Base-by-base conservation (phyloP, 2,888 invertebrate species). In the Pediacus dermestoides region DNA sequence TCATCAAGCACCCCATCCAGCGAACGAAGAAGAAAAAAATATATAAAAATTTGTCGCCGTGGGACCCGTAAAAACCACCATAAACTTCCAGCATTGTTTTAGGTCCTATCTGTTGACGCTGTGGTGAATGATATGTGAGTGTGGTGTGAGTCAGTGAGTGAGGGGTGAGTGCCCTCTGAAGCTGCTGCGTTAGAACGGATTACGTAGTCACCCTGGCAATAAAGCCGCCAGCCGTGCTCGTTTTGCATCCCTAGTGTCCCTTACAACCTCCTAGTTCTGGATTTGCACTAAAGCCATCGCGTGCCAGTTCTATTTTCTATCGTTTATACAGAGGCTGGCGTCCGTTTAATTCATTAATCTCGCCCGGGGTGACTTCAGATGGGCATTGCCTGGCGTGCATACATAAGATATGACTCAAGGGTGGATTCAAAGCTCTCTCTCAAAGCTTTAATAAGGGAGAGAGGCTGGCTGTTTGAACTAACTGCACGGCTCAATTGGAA, bases 151-250 rank as follows among this genome's bases (percentile, higher is more conserved):
- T 50, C 50, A 50, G 38, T 38, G 31, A 26, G 42, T 36, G 32
- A 38, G 35, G 45, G 45, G 45, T 39, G 46, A 44, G 39, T 42
- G 36, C 41, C 46, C 50, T 40, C 37, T 21, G 27, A 30, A 13
- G 37, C 33, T 39, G n/a, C n/a, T n/a, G n/a, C n/a, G n/a, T 36
- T 40, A 33, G 39, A 23, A 36, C 42, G 46, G 52, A 49, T 52
- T 52, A 52, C 39, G 46, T 37, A 52, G 49, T 44, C 52, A 52
- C 52, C 49, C 44, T 36, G 42, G 49, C 46, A 52, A 52, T 52
- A 52, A 52, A 52, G 45, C 48, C 34, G 37, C 23, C 44, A 36
- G 39, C 37, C 40, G 42, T 35, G 41, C 38, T 30, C 37, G 42
- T 42, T 50, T 46, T 39, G 42, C 37, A 33, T 46, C 44, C 44